These are phyloP conservation scores for Microctonus hyperodae DNA, from an alignment of 2,888 invertebrate genomes.

Conservation along the genomic window DNA sequence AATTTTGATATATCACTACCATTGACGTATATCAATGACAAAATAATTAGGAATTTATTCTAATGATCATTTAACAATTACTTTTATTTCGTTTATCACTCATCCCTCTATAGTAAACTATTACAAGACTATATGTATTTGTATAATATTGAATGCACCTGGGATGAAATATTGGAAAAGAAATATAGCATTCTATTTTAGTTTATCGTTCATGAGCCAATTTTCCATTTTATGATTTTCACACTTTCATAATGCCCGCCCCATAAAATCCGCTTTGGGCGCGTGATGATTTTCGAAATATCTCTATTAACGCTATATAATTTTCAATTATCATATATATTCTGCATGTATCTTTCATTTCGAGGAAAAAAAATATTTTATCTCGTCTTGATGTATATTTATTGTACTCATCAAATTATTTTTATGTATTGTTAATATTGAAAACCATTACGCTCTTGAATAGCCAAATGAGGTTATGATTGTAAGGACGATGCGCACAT, in stretches of 20 bases:
- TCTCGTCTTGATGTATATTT: too few relatives aligned
- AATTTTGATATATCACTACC: too few relatives aligned
- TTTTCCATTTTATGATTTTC: neutral
- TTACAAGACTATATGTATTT: slow-evolving; percentile 15
- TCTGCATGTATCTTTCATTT: neutral
- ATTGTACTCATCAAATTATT: too few relatives aligned
- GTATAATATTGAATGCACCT: slow-evolving; percentile 9
- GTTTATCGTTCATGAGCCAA: neutral
- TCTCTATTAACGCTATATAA: neutral
- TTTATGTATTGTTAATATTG: neutral
- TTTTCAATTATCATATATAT: neutral
- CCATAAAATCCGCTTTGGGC: neutral
- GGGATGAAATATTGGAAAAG: slow-evolving; percentile 4
- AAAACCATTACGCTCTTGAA: too few relatives aligned
- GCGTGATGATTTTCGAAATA: neutral
- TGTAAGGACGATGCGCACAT: too few relatives aligned
- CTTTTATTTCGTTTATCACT: too few relatives aligned
- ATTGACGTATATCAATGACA: too few relatives aligned
- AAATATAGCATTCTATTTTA: neutral
- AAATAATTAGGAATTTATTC: too few relatives aligned
- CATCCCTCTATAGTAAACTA: neutral
- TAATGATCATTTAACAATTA: too few relatives aligned
- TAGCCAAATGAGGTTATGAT: too few relatives aligned
- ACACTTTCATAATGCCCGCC: neutral
- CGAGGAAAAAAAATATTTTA: too few relatives aligned